Percentiles rank a stretch among this genome's conserved stretches.
phyloP scores from a whole-genome alignment of 2,888 invertebrate species.

The Sepioteuthis lessoniana region DNA sequence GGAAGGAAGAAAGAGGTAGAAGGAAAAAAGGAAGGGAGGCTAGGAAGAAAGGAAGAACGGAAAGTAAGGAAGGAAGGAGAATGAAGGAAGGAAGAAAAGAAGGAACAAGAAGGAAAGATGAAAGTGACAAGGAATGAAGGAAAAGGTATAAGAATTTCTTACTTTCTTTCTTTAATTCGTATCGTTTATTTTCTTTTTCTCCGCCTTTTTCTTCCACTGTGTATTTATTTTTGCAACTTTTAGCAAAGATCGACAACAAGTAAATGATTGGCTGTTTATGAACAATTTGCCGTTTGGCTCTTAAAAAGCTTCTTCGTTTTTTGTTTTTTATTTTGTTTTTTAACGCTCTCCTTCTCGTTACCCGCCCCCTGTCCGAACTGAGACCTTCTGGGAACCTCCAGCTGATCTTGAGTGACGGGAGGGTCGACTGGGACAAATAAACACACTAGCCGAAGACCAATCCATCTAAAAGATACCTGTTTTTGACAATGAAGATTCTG shows the following conservation, averaged over 20 bases:
- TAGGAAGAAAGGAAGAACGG: too few species aligned
- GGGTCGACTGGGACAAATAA: not conserved
- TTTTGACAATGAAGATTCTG: constrained; percentile 15
- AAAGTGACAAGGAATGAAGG: too few species aligned
- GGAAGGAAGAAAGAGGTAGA: not conserved
- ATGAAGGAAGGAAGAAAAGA: too few species aligned
- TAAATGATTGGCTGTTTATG: not conserved
- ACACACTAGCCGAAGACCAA: not conserved
- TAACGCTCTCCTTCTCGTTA: not conserved
- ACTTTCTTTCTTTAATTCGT: too few species aligned
- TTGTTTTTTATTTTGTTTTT: not conserved
- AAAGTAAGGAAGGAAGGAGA: too few species aligned
- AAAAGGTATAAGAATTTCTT: too few species aligned
- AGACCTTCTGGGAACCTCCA: not conserved
- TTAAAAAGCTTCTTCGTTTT: not conserved
- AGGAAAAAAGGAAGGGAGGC: too few species aligned
- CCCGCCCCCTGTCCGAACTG: not conserved
- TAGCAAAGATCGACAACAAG: not conserved
- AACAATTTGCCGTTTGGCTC: not conserved
- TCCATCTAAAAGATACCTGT: not conserved
- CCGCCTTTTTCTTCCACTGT: not conserved
- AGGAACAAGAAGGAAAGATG: too few species aligned
- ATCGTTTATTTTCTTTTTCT: not conserved
- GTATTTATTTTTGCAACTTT: not conserved
- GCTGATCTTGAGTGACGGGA: not conserved